Base-by-base conservation (phyloP, 2,888 invertebrate genomes). In the Physocephala rufipes region DNA sequence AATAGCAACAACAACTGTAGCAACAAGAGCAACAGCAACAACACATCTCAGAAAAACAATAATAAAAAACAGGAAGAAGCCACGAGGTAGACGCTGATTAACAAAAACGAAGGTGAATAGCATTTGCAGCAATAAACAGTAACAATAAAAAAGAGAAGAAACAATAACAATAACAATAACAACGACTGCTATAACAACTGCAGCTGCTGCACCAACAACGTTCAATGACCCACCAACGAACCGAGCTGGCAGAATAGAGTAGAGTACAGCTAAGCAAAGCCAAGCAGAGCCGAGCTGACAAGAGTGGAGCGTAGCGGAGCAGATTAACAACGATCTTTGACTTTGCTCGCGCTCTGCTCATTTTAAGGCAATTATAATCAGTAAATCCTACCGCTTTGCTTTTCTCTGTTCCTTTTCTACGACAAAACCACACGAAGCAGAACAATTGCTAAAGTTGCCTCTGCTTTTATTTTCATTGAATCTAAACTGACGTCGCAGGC, bases 311-410 rank as follows among this genome's bases (percentile, higher is more conserved):
- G 53, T 24, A 53, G 53, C 19, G 28, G 45, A 15, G 19, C 3
- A 45, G 63, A 24, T 63, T 63, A 24, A 47, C 47, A 3, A 19
- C 47, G 26, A 63, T 63, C 63, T 63, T 24, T 26, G 5, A 7
- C 47, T 47, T 47, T 47, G 26, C 47, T 63, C 36, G 36, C 36
- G 36, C 36, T 36, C 36, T 47, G 47, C 45, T 47, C 63, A 63
- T 24, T 21, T 47, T 45, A 19, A 24, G 63, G 47, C 63, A 63
- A 63, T 63, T 63, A 63, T 47, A 63, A 63, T 36, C 36, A 36
- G 36, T 36, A 36, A 45, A 47, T 24, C 21, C 45, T 63, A 7
- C 24, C 19, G 24, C 5, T 49, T 45, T 28, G 24, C 47, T 12
- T 16, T 15, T 43, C 47, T 21, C 2, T 2, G 13, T 2, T 36